Percentiles rank a stretch among this genome's conserved stretches.
Evolutionary conservation across 2,797 vertebrate genomes (phyloP).

Genomic region (Lerista edwardsae): DNA sequence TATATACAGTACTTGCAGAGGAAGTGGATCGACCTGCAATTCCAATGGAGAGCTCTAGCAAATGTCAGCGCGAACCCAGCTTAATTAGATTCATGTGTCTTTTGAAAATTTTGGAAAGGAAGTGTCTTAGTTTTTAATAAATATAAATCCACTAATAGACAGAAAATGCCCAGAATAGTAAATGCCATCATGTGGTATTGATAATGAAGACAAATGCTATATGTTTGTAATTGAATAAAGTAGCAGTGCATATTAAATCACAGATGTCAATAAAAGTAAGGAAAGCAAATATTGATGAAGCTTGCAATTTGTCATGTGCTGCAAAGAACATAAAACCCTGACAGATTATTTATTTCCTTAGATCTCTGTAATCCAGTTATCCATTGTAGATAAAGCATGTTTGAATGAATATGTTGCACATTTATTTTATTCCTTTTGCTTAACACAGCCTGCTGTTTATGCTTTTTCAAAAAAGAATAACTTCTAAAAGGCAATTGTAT

Average conservation of each 20-base stretch:
- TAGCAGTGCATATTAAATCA: background rate
- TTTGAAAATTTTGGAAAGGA: background rate
- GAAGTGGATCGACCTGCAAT: background rate
- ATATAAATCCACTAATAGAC: background rate
- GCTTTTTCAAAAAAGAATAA: constrained; percentile 20
- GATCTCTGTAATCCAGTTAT: constrained; percentile 24
- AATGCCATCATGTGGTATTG: background rate
- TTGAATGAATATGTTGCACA: background rate
- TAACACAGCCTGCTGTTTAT: background rate
- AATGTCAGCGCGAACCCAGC: background rate
- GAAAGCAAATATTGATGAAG: background rate
- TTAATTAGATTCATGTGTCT: background rate
- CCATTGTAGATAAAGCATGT: background rate
- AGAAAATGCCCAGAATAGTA: background rate
- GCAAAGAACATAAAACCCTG: background rate
- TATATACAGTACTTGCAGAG: too few species aligned
- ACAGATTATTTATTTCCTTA: background rate
- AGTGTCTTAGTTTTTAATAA: constrained; percentile 11
- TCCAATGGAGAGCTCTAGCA: background rate
- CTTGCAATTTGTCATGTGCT: background rate
- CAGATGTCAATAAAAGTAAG: background rate
- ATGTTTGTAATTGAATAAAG: constrained; percentile 9
- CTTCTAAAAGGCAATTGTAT: background rate
- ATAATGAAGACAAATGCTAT: constrained; percentile 24
- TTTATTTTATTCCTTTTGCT: background rate